Evolutionary conservation across 2,888 invertebrate genomes (phyloP), one percentile per base, ranked within the genome.

Genomic region (Dastarcus helophoroides): DNA sequence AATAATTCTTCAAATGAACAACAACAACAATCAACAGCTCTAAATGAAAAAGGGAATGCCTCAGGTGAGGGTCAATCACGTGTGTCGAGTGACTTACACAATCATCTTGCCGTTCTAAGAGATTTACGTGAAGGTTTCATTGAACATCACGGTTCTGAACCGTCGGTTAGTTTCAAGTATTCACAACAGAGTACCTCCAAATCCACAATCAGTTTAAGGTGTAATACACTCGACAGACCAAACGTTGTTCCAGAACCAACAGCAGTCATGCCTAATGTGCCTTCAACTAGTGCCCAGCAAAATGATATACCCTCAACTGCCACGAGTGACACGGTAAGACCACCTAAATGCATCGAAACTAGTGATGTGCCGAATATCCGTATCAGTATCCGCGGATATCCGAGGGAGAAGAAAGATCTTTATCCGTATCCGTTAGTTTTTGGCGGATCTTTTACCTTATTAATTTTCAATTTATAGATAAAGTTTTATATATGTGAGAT

Each of bases 121-220:
- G 54, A 56, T 40, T 50, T 72, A 51, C 59, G 71, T 32, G 65
- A 69, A 41, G 71, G 71, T 27, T 71, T 71, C 47, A 67, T 73
- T 31, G 69, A 69, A 51, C 68, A 59, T 42, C 60, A 60, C 36
- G 61, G 61, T 11, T 53, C 58, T 1, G 74, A 75, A 50, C 76
- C 76, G 4, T 69, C 75, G 27, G 72, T 76, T 25, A 60, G 66
- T 50, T 55, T 73, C 32, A 67, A 66, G 31, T 76, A 74, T 50
- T 72, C 72, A 9, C 68, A 72, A 43, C 71, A 73, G 51, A 72
- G 75, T 43, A 71, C 73, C 1, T 69, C 71, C 1, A 71, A 68
- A 41, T 73, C 74, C 15, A 70, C 71, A 2, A 69, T 70, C 41
- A 68, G 67, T 31, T 53, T 71, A 39, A 61, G 64, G 12, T 65